A percentile compares a stretch with the other conserved stretches of the same genome.
Conservation (phyloP, 2,797 vertebrate genomes). For the Lacerta bilineata region DNA sequence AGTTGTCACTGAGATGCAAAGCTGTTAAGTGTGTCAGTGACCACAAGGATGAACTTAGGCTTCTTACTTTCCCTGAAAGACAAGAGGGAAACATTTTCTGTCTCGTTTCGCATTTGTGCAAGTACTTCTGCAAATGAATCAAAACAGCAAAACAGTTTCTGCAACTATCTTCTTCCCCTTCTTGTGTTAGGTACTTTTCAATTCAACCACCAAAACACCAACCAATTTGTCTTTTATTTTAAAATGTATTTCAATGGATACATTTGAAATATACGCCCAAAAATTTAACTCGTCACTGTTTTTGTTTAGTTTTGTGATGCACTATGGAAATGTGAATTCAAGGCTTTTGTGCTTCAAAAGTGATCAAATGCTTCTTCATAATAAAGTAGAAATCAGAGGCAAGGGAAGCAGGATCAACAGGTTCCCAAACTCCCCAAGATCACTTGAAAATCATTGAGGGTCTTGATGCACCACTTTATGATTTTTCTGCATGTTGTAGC, state of each 20-base stretch:
- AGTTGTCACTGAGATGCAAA: slow-evolving; percentile 98
- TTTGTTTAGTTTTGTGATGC: neutral
- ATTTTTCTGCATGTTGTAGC: no score
- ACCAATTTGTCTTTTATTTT: neutral
- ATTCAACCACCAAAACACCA: slow-evolving; percentile 9
- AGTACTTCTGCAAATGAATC: neutral
- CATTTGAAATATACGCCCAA: neutral
- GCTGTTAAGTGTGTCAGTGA: slow-evolving; percentile 98
- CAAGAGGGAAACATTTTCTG: slow-evolving; percentile 9
- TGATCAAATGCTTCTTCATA: neutral
- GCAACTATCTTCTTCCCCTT: neutral
- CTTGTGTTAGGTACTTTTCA: neutral
- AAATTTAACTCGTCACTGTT: slow-evolving; percentile 6
- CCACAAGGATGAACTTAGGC: slow-evolving; percentile 95
- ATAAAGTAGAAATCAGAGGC: no score
- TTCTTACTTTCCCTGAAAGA: slow-evolving; percentile 92
- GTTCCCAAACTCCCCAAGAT: neutral
- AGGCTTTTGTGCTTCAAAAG: neutral
- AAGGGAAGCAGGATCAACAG: neutral
- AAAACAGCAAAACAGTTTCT: neutral
- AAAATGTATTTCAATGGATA: neutral
- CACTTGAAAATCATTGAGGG: no score
- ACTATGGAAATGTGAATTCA: neutral
- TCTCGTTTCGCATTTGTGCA: fast-evolving
- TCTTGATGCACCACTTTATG: no score